A percentile compares a stretch with the other conserved stretches of the same genome.
Conservation (phyloP, 2,797 vertebrate genomes). For the Tenualosa ilisha region DNA sequence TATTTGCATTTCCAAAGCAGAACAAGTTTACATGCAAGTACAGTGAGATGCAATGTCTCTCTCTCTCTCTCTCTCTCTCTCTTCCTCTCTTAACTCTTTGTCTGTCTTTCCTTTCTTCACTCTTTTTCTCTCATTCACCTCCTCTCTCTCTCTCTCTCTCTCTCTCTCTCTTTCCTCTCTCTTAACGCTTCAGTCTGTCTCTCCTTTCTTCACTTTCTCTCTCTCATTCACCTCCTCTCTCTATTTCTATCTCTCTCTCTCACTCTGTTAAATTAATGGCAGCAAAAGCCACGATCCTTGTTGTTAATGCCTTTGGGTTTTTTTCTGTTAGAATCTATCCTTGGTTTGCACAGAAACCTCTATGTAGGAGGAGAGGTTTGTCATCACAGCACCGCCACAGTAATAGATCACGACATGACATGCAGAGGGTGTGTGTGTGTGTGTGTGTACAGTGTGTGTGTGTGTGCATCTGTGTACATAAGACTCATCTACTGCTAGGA, state of each 20-base stretch:
- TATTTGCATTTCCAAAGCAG: too few relatives aligned
- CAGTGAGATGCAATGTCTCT: too few relatives aligned
- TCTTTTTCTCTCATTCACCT: too few relatives aligned
- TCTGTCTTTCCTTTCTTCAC: background rate
- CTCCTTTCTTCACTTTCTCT: background rate
- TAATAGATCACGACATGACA: slow-evolving; percentile 17
- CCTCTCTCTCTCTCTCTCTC: background rate
- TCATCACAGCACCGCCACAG: background rate
- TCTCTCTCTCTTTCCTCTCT: background rate
- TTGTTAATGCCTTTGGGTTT: background rate
- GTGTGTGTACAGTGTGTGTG: slow-evolving; percentile 9
- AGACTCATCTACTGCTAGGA: background rate
- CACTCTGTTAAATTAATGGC: background rate
- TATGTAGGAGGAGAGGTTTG: background rate
- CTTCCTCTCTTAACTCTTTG: background rate
- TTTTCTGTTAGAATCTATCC: background rate
- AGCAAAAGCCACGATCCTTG: background rate
- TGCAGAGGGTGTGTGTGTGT: slow-evolving; percentile 15
- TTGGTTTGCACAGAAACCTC: background rate
- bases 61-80: background rate
- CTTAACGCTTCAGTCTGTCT: background rate
- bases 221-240: too few relatives aligned
- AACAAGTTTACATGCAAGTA: too few relatives aligned
- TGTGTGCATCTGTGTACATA: slow-evolving; percentile 24
- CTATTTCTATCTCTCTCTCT: background rate